Conservation (phyloP, 2,113 vertebrate species). For the Mormyrus iriodes region DNA sequence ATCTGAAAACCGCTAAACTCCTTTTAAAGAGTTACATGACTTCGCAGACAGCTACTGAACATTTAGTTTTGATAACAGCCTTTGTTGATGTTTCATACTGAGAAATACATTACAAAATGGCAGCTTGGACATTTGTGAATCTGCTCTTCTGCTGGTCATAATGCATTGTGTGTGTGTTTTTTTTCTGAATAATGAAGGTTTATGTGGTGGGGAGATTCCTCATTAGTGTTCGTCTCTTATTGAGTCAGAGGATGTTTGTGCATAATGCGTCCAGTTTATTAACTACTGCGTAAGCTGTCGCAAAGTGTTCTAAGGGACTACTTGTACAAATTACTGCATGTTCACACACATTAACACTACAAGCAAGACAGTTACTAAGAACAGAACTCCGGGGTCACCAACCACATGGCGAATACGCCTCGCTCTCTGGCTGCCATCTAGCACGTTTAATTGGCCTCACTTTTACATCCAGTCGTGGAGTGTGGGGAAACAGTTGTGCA, state of each 20-base stretch:
- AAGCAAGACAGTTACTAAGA: background rate
- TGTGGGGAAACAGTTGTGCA: background rate
- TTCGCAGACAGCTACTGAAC: background rate
- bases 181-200: background rate
- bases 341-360: background rate
- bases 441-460: background rate
- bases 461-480: background rate
- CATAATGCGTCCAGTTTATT: background rate
- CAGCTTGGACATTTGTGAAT: background rate
- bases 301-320: background rate
- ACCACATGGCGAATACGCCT: background rate
- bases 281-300: background rate
- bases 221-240: background rate
- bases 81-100: background rate
- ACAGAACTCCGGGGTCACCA: background rate
- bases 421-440: background rate
- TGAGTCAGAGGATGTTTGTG: background rate
- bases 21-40: background rate
- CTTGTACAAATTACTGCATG: background rate
- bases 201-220: background rate
- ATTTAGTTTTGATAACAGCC: background rate
- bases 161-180: background rate
- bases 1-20: background rate
- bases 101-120: background rate
- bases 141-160: background rate